Conservation (phyloP, 2,888 invertebrate species). For the Drosophila trichaetosa region DNA sequence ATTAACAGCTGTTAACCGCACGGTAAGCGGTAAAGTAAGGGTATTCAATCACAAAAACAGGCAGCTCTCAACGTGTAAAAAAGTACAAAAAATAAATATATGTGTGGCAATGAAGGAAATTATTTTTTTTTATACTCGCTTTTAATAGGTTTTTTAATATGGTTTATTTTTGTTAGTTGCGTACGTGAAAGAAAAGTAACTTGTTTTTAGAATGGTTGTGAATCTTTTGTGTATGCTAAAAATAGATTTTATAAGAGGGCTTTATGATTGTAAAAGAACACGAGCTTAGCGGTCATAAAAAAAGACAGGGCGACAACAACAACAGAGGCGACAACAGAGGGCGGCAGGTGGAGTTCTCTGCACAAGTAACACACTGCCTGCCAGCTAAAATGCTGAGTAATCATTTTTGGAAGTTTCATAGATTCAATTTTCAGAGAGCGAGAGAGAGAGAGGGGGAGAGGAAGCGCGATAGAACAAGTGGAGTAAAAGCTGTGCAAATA, state of each 20-base stretch:
- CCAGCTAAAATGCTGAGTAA: slow-evolving; percentile 71
- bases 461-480: slow-evolving; percentile 24
- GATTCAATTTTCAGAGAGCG: slow-evolving; percentile 33
- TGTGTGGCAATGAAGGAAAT: slow-evolving; percentile 47
- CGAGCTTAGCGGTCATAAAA: slow-evolving; percentile 45
- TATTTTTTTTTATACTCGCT: slow-evolving; percentile 15
- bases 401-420: slow-evolving; percentile 72
- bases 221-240: slow-evolving; percentile 48
- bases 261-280: slow-evolving; percentile 32
- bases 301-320: not conserved
- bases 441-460: not conserved
- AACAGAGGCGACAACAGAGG: not conserved
- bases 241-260: slow-evolving; percentile 51
- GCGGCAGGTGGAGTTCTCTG: slow-evolving; percentile 19
- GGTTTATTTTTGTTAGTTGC: slow-evolving; percentile 8
- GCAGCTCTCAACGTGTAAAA: slow-evolving; percentile 16
- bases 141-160: slow-evolving; percentile 24
- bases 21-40: not conserved
- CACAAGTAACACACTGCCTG: slow-evolving; percentile 54
- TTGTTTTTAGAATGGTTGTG: slow-evolving; percentile 26
- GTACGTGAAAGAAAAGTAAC: slow-evolving; percentile 15
- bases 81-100: slow-evolving; percentile 10
- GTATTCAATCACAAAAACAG: slow-evolving; percentile 7
- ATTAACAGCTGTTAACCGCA: slow-evolving; percentile 14
- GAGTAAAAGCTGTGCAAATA: slow-evolving; percentile 69